Percentiles rank a stretch among this genome's conserved stretches.
These are phyloP conservation scores for Isotomurus palustris DNA, from an alignment of 2,888 invertebrate genomes.

Conservation along the genomic window DNA sequence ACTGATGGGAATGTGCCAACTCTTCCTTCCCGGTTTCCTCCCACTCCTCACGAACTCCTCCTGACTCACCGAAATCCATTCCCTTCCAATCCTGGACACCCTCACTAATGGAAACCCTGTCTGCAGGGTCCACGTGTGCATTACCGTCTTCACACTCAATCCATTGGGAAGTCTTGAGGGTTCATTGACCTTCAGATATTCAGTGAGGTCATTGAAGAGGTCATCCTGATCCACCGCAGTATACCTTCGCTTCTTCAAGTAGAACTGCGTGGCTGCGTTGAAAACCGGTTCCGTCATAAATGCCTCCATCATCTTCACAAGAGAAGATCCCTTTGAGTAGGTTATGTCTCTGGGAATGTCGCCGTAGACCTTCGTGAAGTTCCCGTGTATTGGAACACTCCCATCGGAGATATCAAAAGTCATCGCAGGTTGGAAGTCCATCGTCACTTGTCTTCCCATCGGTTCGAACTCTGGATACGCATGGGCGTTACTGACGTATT, in stretches of 20 bases:
- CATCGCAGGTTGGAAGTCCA: conserved; percentile 20
- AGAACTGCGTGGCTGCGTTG: background rate
- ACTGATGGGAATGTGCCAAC: conserved; percentile 4
- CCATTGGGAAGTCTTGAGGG: background rate
- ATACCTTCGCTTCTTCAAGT: conserved; percentile 13
- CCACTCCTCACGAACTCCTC: conserved; percentile 5
- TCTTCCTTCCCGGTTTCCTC: background rate
- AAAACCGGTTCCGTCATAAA: conserved; percentile 8
- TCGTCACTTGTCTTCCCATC: conserved; percentile 3
- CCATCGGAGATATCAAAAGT: conserved; percentile 9
- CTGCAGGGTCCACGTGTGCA: conserved; percentile 25
- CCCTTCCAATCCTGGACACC: background rate
- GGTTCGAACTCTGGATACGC: conserved; percentile 4
- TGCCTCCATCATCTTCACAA: conserved; percentile 13
- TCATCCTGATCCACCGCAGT: conserved; percentile 19
- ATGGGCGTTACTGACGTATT: background rate
- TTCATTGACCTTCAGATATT: background rate
- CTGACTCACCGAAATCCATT: conserved; percentile 12
- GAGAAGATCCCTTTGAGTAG: conserved; percentile 14
- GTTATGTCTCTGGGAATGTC: conserved; percentile 13
- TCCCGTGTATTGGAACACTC: conserved; percentile 16
- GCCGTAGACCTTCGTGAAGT: background rate
- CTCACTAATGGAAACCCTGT: conserved; percentile 16
- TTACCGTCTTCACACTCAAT: conserved; percentile 14
- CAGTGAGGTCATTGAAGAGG: conserved; percentile 11